phyloP scores from a whole-genome alignment of 1,140 invertebrate species.

The Danaus plexippus region DNA sequence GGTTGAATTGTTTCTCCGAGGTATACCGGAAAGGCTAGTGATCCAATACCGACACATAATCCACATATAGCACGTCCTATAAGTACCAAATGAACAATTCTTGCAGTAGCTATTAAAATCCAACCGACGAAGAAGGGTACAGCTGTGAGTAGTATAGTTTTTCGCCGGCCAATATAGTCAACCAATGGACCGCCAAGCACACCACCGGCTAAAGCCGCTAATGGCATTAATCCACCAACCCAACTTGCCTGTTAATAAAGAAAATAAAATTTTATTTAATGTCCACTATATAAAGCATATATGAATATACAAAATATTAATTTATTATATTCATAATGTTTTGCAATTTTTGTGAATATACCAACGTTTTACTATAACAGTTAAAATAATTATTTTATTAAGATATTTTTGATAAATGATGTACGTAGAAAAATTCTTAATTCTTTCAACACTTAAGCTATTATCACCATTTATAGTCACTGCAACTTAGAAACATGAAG shows the following conservation, averaged over 20 bases:
- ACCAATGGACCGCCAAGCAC: conserved; percentile 88
- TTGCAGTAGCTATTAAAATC: conserved; percentile 82
- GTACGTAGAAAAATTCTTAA: too few relatives aligned
- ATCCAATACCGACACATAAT: conserved; percentile 88
- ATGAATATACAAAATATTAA: not conserved
- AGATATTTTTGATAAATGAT: too few relatives aligned
- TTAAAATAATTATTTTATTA: too few relatives aligned
- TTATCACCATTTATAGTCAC: too few relatives aligned
- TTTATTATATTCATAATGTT: not conserved
- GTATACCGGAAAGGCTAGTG: conserved; percentile 90
- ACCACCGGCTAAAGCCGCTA: conserved; percentile 88
- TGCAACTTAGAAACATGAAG: too few relatives aligned
- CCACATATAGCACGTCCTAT: conserved; percentile 85
- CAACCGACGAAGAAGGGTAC: conserved; percentile 90
- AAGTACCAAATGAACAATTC: conserved; percentile 79
- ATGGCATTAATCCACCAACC: conserved; percentile 91
- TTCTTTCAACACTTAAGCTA: too few relatives aligned
- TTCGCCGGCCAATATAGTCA: conserved; percentile 87
- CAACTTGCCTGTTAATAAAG: conserved; percentile 80
- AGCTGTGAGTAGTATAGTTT: conserved; percentile 84
- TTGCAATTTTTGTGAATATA: too few relatives aligned
- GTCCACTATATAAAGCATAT: not conserved
- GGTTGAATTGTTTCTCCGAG: conserved; percentile 92
- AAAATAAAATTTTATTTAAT: conserved; percentile 13
- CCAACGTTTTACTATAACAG: too few relatives aligned